phyloP scores from a whole-genome alignment of 1,140 invertebrate species.

The Venturia canescens region DNA sequence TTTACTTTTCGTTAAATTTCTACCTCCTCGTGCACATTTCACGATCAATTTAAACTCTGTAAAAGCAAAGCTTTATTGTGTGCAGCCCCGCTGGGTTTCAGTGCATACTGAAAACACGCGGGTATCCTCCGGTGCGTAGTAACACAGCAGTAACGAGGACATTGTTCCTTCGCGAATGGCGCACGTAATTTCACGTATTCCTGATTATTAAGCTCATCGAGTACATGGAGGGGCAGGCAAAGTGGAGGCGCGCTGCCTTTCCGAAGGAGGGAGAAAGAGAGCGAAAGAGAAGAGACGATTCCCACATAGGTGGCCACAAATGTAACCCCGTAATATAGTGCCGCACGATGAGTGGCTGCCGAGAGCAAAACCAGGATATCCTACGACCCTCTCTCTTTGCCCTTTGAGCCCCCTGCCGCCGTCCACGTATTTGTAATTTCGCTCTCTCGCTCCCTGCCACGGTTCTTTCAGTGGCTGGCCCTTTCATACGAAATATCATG shows the following conservation, averaged over 20 bases:
- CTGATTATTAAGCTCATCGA: conserved; percentile 59
- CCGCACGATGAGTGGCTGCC: not conserved
- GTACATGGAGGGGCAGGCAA: conserved; percentile 48
- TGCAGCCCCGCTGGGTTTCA: too few species aligned
- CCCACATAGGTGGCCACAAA: conserved; percentile 42
- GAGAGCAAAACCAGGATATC: conserved; percentile 12
- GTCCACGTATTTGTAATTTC: not conserved
- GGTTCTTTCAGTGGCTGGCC: conserved; percentile 7
- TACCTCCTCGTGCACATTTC: too few species aligned
- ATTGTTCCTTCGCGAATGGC: conserved; percentile 52
- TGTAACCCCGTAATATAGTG: conserved; percentile 50
- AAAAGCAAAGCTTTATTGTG: too few species aligned
- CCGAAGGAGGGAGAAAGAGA: not conserved
- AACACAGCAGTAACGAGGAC: conserved; percentile 49
- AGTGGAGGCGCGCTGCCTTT: not conserved
- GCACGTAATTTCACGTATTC: conserved; percentile 57
- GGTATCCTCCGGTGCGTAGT: too few species aligned
- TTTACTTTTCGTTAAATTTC: too few species aligned
- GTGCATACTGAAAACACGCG: too few species aligned
- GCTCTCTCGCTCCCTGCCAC: not conserved
- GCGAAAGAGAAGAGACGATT: conserved; percentile 17
- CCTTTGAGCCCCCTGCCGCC: not conserved
- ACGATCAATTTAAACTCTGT: too few species aligned
- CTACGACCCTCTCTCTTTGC: not conserved
- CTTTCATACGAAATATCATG: conserved; percentile 54